These are phyloP conservation scores for Andrena chrysosceles DNA, from an alignment of 2,888 invertebrate species.

Conservation along the genomic window DNA sequence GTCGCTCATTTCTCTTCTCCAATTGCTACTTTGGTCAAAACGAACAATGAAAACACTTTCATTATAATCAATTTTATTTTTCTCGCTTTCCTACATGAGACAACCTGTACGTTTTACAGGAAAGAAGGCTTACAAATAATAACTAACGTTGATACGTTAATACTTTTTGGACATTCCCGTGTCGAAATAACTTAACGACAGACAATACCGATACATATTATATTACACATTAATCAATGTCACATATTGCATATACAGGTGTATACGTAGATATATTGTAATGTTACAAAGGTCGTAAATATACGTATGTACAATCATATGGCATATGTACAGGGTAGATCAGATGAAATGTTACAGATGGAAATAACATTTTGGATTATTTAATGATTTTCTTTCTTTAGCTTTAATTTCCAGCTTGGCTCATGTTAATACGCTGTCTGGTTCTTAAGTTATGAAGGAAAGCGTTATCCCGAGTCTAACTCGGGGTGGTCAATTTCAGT, in stretches of 20 bases:
- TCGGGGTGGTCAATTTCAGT: no score
- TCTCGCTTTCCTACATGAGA: conserved; percentile 56
- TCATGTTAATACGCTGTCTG: no score
- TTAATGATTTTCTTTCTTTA: no score
- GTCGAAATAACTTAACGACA: conserved; percentile 74
- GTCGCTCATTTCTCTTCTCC: no score
- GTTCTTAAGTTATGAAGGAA: no score
- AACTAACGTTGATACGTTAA: conserved; percentile 79
- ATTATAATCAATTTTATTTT: conserved; percentile 67
- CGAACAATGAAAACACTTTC: conserved; percentile 3
- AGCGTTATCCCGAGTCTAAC: no score
- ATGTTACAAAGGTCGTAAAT: conserved; percentile 73
- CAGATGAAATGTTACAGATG: no score
- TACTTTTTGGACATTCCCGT: conserved; percentile 77
- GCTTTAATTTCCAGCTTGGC: no score
- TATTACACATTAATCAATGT: conserved; percentile 75
- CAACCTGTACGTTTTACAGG: conserved; percentile 63
- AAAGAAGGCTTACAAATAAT: conserved; percentile 77
- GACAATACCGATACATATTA: conserved; percentile 73
- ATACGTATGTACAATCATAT: conserved; percentile 60
- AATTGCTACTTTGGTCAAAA: not conserved
- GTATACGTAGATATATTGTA: conserved; percentile 59
- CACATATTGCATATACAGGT: conserved; percentile 63
- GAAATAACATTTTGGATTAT: no score
- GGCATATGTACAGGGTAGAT: conserved; percentile 36